phyloP scores from a whole-genome alignment of 2,888 invertebrate species.

The Nemapogon koenigi region DNA sequence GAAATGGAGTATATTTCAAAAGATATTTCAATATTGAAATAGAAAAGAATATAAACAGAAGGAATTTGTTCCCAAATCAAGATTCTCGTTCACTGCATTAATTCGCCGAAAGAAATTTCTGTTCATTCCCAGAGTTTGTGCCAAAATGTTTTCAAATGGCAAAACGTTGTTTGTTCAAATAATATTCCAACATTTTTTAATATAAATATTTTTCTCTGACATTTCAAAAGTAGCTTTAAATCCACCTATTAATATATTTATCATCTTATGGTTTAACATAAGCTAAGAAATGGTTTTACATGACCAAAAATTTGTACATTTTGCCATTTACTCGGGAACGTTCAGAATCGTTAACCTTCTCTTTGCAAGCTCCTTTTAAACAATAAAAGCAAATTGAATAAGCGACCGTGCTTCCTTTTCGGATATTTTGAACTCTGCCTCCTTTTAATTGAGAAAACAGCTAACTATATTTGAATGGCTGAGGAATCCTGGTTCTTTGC shows the following conservation, averaged over 20 bases:
- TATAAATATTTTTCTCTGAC: too few species aligned
- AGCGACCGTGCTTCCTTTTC: slow-evolving; percentile 25
- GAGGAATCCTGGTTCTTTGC: too few species aligned
- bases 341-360: slow-evolving; percentile 27
- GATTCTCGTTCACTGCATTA: slow-evolving; percentile 32
- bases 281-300: too few species aligned
- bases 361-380: slow-evolving; percentile 35
- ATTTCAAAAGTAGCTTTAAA: too few species aligned
- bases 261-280: too few species aligned
- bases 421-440: slow-evolving; percentile 23
- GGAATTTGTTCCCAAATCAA: slow-evolving; percentile 23
- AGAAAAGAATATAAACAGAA: slow-evolving; percentile 21
- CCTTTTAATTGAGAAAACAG: slow-evolving; percentile 29
- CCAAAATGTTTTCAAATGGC: slow-evolving; percentile 1
- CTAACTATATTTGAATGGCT: too few species aligned
- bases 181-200: too few species aligned
- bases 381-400: slow-evolving; percentile 42
- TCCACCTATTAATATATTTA: too few species aligned
- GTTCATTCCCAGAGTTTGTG: slow-evolving; percentile 20
- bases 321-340: slow-evolving; percentile 19
- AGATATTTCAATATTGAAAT: slow-evolving; percentile 18
- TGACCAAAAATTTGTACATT: too few species aligned
- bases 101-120: slow-evolving; percentile 26
- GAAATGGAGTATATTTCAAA: too few species aligned
- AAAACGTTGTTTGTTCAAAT: not conserved